phyloP scores from a whole-genome alignment of 2,797 vertebrate genomes.

The Poecilia velifera region DNA sequence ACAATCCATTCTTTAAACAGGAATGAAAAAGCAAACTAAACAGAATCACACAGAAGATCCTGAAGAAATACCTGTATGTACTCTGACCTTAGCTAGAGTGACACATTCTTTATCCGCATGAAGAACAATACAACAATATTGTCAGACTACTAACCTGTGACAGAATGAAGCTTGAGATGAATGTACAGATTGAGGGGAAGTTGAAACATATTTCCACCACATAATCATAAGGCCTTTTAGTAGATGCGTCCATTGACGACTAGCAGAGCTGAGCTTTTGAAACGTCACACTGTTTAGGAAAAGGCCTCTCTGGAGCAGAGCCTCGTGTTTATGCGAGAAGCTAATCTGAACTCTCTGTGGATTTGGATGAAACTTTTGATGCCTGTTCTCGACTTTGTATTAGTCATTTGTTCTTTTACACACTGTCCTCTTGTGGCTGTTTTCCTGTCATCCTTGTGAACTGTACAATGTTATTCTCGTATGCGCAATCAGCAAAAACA shows the following conservation, averaged over 20 bases:
- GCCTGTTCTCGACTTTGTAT: slow-evolving; percentile 1
- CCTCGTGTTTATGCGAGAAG: background rate
- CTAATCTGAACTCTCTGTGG: slow-evolving; percentile 1
- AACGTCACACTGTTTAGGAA: slow-evolving; percentile 21
- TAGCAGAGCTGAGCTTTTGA: slow-evolving; percentile 45
- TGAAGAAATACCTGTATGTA: slow-evolving; percentile 5
- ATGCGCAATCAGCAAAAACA: slow-evolving; percentile 33
- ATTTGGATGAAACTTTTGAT: slow-evolving; percentile 6
- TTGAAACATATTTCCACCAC: slow-evolving; percentile 47
- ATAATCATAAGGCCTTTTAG: slow-evolving; percentile 61
- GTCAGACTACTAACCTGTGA: slow-evolving; percentile 31
- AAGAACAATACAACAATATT: slow-evolving; percentile 28
- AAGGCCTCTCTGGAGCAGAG: slow-evolving; percentile 34
- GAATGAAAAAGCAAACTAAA: slow-evolving; percentile 11
- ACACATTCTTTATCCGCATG: slow-evolving; percentile 10
- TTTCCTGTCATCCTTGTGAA: slow-evolving; percentile 32
- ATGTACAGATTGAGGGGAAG: slow-evolving; percentile 46
- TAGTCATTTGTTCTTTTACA: slow-evolving; percentile 35
- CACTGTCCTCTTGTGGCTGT: background rate
- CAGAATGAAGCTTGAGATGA: slow-evolving; percentile 26
- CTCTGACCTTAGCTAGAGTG: background rate
- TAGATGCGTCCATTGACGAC: slow-evolving; percentile 40
- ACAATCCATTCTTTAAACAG: background rate
- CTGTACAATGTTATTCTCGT: slow-evolving; percentile 4
- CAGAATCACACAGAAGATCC: slow-evolving; percentile 27